Evolutionary conservation across 2,888 invertebrate genomes (phyloP).

Genomic region (Eupelmus urozonus): DNA sequence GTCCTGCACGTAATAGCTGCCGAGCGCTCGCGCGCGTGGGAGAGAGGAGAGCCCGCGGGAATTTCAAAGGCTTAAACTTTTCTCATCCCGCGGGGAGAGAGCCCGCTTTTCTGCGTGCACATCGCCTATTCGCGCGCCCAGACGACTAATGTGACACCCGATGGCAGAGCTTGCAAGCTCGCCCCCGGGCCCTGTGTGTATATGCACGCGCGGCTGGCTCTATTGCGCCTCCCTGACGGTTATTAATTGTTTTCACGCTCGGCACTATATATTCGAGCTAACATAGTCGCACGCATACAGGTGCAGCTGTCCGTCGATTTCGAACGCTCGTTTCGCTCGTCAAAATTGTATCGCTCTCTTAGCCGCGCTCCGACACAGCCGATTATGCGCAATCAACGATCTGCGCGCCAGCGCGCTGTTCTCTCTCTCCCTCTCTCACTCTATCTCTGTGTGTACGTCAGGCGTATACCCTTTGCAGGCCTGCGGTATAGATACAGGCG

Average conservation of each 20-base stretch:
- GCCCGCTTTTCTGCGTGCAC: neutral
- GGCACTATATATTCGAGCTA: neutral
- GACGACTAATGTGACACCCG: conserved; percentile 28
- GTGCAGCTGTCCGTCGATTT: conserved; percentile 28
- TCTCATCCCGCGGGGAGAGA: conserved; percentile 42
- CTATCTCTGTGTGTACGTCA: too few species aligned
- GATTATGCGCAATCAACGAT: too few species aligned
- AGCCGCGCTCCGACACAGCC: too few species aligned
- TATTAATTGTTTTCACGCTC: conserved; percentile 49
- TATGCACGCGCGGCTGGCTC: too few species aligned
- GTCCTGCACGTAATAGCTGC: conserved; percentile 54
- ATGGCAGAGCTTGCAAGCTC: too few species aligned
- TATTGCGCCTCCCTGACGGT: conserved; percentile 45
- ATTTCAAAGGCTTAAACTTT: conserved; percentile 59
- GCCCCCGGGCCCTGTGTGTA: neutral
- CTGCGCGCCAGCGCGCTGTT: too few species aligned
- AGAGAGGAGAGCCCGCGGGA: conserved; percentile 48
- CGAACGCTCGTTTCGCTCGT: conserved; percentile 19
- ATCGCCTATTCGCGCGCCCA: neutral
- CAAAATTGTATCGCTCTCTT: too few species aligned
- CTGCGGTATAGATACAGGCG: too few species aligned
- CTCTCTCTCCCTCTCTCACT: neutral
- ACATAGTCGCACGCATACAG: neutral
- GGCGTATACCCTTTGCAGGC: too few species aligned
- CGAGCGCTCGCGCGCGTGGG: too few species aligned